Conservation (phyloP, 2,113 vertebrate species). For the Potamarius usumacintae region DNA sequence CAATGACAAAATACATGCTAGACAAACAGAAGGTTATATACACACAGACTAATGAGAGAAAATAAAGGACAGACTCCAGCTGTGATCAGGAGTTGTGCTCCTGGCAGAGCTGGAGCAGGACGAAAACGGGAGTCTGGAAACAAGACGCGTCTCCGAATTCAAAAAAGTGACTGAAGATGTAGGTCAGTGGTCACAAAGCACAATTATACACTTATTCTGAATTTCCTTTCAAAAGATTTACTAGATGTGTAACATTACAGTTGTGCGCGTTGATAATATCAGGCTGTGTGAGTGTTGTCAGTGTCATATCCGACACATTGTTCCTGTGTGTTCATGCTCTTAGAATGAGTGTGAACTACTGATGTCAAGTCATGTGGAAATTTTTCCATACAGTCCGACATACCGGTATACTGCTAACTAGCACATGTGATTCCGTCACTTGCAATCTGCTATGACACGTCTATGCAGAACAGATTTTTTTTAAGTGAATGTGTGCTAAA, state of each 20-base stretch:
- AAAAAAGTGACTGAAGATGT: neutral
- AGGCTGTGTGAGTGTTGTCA: neutral
- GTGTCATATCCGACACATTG: slow-evolving; percentile 29
- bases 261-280: neutral
- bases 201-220: neutral
- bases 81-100: neutral
- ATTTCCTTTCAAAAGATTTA: neutral
- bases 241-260: neutral
- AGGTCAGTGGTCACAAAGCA: neutral
- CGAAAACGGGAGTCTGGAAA: neutral
- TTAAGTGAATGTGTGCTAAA: neutral
- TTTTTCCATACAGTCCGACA: slow-evolving; percentile 39
- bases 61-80: slow-evolving; percentile 6
- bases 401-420: slow-evolving; percentile 33
- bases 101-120: neutral
- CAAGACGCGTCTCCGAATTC: neutral
- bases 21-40: slow-evolving; percentile 22
- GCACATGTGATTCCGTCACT: slow-evolving; percentile 46
- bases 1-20: slow-evolving; percentile 25
- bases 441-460: slow-evolving; percentile 35
- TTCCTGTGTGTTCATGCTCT: slow-evolving; percentile 14
- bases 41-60: slow-evolving; percentile 33
- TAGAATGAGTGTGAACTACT: slow-evolving; percentile 49
- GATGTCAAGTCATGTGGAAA: slow-evolving; percentile 53
- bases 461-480: neutral